Evolutionary conservation across 2,113 vertebrate species (phyloP).

Genomic region (Misgurnus anguillicaudatus): DNA sequence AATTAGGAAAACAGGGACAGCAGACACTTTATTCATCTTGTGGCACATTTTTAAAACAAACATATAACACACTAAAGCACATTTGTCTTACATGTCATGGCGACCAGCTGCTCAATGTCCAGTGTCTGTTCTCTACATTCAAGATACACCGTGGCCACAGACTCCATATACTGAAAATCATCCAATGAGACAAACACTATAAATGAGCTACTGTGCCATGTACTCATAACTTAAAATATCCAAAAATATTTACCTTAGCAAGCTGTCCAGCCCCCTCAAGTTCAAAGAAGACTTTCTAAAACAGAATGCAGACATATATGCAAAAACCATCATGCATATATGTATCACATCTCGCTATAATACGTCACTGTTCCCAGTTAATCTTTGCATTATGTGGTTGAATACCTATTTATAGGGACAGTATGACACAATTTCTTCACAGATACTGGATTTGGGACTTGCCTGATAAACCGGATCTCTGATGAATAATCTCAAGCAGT

Average conservation of each 20-base stretch:
- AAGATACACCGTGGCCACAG: slow-evolving; percentile 72
- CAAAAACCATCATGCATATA: not conserved
- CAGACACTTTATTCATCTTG: not conserved
- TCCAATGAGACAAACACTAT: not conserved
- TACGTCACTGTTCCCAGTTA: too few species aligned
- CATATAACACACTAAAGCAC: not conserved
- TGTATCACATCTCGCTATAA: too few species aligned
- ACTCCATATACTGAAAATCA: slow-evolving; percentile 78
- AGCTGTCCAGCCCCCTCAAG: slow-evolving; percentile 71
- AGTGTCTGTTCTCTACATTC: slow-evolving; percentile 73
- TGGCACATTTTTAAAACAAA: not conserved
- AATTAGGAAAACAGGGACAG: not conserved
- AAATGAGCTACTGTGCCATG: too few species aligned
- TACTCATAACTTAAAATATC: not conserved
- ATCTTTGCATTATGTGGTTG: too few species aligned
- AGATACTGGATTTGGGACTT: not conserved
- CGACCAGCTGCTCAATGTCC: slow-evolving; percentile 80
- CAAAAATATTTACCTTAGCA: slow-evolving; percentile 66
- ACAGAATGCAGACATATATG: not conserved
- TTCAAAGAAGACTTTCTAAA: slow-evolving; percentile 72
- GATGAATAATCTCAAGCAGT: slow-evolving; percentile 84
- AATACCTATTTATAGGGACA: too few species aligned
- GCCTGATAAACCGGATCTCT: slow-evolving; percentile 85
- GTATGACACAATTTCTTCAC: too few species aligned
- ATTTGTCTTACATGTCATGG: slow-evolving; percentile 81